Percentiles rank a stretch among this genome's conserved stretches.
Conservation (phyloP, 2,888 invertebrate genomes). For the Eumerus sabulonum region DNA sequence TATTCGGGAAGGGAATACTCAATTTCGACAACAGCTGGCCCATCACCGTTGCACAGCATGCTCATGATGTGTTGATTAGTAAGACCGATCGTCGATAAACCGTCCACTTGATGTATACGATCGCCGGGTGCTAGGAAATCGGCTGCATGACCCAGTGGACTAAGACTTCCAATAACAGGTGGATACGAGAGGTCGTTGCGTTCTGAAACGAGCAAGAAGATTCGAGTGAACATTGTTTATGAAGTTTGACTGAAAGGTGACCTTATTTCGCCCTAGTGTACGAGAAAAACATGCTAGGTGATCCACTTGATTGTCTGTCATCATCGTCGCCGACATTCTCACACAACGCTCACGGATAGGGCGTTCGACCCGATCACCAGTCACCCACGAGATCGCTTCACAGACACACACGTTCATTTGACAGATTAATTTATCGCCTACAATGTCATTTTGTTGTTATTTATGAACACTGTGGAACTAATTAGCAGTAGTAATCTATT, state of each 20-base stretch:
- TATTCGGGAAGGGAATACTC: constrained; percentile 91
- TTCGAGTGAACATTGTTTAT: neutral
- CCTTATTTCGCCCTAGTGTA: too few species aligned
- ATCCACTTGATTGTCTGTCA: constrained; percentile 46
- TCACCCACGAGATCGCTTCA: neutral
- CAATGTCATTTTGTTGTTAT: constrained; percentile 39
- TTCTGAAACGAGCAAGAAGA: constrained; percentile 71
- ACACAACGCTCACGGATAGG: constrained; percentile 7
- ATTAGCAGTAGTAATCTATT: constrained; percentile 53
- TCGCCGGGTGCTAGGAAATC: constrained; percentile 90
- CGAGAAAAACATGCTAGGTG: too few species aligned
- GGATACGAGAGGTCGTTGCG: constrained; percentile 79
- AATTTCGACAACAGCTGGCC: constrained; percentile 88
- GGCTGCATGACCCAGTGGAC: constrained; percentile 80
- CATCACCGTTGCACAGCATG: constrained; percentile 86
- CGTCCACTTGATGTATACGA: constrained; percentile 89
- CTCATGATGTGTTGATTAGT: constrained; percentile 87
- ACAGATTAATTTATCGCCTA: constrained; percentile 39
- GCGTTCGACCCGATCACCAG: constrained; percentile 16
- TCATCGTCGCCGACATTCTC: constrained; percentile 41
- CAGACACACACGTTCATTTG: constrained; percentile 38
- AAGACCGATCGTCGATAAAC: constrained; percentile 86
- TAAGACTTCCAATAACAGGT: constrained; percentile 78
- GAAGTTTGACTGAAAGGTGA: too few species aligned
- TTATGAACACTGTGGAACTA: constrained; percentile 53